Conservation (phyloP, 2,888 invertebrate genomes). For the Ectemnius lituratus region DNA sequence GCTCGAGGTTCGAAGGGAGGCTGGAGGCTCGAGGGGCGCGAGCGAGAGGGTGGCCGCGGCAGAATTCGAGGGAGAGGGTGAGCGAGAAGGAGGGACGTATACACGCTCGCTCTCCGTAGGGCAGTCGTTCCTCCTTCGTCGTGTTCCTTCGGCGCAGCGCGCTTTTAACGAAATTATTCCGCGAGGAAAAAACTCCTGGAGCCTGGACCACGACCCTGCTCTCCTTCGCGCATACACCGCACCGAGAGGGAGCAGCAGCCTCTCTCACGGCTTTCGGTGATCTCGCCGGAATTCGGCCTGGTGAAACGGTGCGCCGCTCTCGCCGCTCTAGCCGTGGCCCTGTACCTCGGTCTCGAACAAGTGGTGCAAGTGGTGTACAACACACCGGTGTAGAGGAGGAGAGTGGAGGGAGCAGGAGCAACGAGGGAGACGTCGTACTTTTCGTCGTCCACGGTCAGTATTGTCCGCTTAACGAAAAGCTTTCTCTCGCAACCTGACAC, state of each 20-base stretch:
- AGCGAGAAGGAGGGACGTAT: slow-evolving; percentile 60
- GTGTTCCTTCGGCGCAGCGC: slow-evolving; percentile 69
- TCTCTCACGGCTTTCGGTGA: neutral
- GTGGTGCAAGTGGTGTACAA: slow-evolving; percentile 46
- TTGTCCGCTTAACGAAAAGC: slow-evolving; percentile 17
- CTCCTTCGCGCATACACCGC: slow-evolving; percentile 30
- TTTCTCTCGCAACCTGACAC: neutral
- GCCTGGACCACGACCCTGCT: slow-evolving; percentile 42
- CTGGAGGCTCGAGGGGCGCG: slow-evolving; percentile 7
- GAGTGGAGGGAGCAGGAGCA: slow-evolving; percentile 27
- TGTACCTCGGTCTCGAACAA: slow-evolving; percentile 32
- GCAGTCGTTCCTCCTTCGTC: slow-evolving; percentile 73
- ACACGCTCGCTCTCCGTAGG: slow-evolving; percentile 63
- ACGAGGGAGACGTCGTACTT: slow-evolving; percentile 46
- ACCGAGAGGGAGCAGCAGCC: slow-evolving; percentile 31
- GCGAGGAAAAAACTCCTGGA: slow-evolving; percentile 33
- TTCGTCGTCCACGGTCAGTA: slow-evolving; percentile 57
- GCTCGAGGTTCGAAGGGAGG: slow-evolving; percentile 9
- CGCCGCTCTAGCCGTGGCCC: slow-evolving; percentile 6
- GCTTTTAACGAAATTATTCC: slow-evolving; percentile 71
- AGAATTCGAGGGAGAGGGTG: slow-evolving; percentile 29
- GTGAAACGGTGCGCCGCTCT: slow-evolving; percentile 16
- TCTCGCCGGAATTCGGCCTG: slow-evolving; percentile 17
- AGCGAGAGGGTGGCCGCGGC: slow-evolving; percentile 19
- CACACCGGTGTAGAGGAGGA: slow-evolving; percentile 37